These are phyloP conservation scores for Dicrurus megarhynchus DNA, from an alignment of 2,113 vertebrate species.

Conservation along the genomic window DNA sequence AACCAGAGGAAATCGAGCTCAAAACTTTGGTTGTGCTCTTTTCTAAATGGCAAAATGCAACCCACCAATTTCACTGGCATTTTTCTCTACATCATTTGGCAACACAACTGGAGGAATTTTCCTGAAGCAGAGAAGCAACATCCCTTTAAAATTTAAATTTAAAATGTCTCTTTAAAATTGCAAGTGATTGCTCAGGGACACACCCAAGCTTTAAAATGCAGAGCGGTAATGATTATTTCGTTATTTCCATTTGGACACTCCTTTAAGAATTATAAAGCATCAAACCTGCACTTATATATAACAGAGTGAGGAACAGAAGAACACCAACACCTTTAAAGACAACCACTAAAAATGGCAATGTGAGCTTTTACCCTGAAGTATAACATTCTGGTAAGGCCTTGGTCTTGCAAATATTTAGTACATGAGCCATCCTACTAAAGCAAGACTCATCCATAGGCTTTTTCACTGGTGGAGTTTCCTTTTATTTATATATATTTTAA, in stretches of 20 bases:
- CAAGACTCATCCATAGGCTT: not conserved
- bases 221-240: not conserved
- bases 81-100: not conserved
- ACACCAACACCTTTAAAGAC: not conserved
- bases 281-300: not conserved
- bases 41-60: not conserved
- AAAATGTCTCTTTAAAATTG: not conserved
- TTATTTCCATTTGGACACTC: not conserved
- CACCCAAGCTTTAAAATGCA: not conserved
- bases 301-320: not conserved
- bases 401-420: not conserved
- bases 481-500: conserved; percentile 58
- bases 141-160: too few relatives aligned
- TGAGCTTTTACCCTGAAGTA: not conserved
- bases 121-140: not conserved
- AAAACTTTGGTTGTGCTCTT: not conserved
- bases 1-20: not conserved
- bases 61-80: not conserved
- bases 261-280: not conserved
- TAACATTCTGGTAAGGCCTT: not conserved
- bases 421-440: not conserved
- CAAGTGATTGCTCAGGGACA: not conserved
- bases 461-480: conserved; percentile 22
- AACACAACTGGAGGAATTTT: not conserved
- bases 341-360: not conserved